These are phyloP conservation scores for Erebia aethiops DNA, from an alignment of 2,888 invertebrate genomes.

Conservation along the genomic window DNA sequence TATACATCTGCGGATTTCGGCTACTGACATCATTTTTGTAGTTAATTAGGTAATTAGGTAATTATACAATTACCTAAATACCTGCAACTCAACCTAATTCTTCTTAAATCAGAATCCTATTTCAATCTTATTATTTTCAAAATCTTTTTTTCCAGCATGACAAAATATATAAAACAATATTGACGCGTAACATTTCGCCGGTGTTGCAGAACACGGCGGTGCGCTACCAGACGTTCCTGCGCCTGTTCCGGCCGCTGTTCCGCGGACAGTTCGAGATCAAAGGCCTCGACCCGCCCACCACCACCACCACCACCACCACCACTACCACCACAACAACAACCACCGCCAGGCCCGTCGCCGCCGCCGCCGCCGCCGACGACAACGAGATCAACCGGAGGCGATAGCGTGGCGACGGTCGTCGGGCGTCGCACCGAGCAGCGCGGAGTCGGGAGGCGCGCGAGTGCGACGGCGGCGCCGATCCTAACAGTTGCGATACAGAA, in stretches of 20 bases:
- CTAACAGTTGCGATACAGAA: too few relatives aligned
- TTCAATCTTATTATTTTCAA: too few relatives aligned
- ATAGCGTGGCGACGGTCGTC: neutral
- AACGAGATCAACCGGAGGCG: constrained; percentile 33
- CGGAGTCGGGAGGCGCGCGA: neutral
- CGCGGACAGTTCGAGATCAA: constrained; percentile 89
- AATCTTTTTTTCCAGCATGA: too few relatives aligned
- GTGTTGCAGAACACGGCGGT: constrained; percentile 89
- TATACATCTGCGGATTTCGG: too few relatives aligned
- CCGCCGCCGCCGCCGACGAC: constrained; percentile 35
- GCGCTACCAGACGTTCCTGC: constrained; percentile 87
- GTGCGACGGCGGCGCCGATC: neutral
- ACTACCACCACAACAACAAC: constrained; percentile 44
- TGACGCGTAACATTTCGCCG: neutral
- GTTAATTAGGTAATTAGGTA: too few relatives aligned
- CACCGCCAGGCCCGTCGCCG: constrained; percentile 49
- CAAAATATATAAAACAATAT: too few relatives aligned
- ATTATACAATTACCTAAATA: too few relatives aligned
- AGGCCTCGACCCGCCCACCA: constrained; percentile 85
- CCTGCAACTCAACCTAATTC: too few relatives aligned
- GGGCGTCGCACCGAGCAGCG: neutral
- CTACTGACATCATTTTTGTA: too few relatives aligned
- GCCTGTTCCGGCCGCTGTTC: constrained; percentile 89
- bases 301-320: constrained; percentile 69
- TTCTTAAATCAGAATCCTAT: too few relatives aligned